Conservation (phyloP, 2,797 vertebrate genomes). For the Coluber constrictor region DNA sequence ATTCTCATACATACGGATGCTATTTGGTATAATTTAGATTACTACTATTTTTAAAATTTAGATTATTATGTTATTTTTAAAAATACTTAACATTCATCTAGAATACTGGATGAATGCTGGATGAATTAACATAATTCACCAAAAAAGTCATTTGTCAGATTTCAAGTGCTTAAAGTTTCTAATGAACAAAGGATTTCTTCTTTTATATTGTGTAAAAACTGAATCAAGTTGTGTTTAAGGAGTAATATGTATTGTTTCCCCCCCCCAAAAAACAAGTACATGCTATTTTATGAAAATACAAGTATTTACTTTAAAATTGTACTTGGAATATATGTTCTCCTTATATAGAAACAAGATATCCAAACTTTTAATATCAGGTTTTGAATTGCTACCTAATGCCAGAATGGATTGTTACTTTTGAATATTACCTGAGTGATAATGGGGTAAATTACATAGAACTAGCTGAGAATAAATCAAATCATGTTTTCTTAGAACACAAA, state of each 20-base stretch:
- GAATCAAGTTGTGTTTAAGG: neutral
- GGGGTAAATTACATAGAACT: neutral
- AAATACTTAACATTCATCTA: neutral
- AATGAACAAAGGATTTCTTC: neutral
- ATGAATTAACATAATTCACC: neutral
- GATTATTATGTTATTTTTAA: neutral
- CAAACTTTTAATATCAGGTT: constrained; percentile 13
- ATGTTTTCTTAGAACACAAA: neutral
- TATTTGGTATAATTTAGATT: neutral
- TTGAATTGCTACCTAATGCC: neutral
- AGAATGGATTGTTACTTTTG: neutral
- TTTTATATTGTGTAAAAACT: neutral
- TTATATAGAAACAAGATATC: constrained; percentile 55
- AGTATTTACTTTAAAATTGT: constrained; percentile 52
- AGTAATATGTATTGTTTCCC: neutral
- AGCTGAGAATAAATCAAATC: neutral
- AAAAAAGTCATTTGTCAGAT: neutral
- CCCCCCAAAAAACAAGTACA: neutral
- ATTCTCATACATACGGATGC: neutral
- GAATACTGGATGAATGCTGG: neutral
- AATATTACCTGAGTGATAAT: neutral
- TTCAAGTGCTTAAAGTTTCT: neutral
- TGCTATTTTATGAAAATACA: neutral
- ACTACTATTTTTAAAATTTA: neutral
- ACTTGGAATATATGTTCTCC: constrained; percentile 51